Evolutionary conservation across 1,140 invertebrate genomes (phyloP).

Genomic region (Gryon sp.): DNA sequence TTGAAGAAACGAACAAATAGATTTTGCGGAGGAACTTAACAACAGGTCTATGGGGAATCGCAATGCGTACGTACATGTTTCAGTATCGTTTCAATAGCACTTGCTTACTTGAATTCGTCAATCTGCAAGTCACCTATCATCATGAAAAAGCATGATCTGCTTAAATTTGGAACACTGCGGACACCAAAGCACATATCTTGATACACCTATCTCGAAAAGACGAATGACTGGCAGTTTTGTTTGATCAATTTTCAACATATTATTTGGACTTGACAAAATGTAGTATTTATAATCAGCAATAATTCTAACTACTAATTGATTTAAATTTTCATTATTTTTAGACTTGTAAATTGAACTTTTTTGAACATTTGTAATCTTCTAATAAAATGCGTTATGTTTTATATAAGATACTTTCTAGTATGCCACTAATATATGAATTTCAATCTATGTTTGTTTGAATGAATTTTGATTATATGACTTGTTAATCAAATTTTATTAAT

Average conservation of each 20-base stretch:
- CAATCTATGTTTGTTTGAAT: too few species aligned
- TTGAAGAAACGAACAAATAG: conserved; percentile 43
- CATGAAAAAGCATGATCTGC: conserved; percentile 64
- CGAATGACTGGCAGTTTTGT: conserved; percentile 62
- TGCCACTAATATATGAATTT: too few species aligned
- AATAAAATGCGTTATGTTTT: too few species aligned
- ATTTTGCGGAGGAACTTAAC: conserved; percentile 27
- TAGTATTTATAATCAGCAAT: conserved; percentile 39
- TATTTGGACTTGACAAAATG: conserved; percentile 53
- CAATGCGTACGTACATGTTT: conserved; percentile 38
- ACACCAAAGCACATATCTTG: conserved; percentile 66
- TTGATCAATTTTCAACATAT: conserved; percentile 66
- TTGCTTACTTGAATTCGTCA: conserved; percentile 51
- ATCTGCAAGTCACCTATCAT: conserved; percentile 66
- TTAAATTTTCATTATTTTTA: conserved; percentile 57
- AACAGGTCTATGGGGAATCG: conserved; percentile 30
- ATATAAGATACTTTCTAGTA: conserved; percentile 38
- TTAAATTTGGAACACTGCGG: conserved; percentile 62
- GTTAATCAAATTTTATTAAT: too few species aligned
- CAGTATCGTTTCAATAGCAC: conserved; percentile 49
- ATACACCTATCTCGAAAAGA: conserved; percentile 67
- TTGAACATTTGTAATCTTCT: too few species aligned
- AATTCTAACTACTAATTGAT: conserved; percentile 30
- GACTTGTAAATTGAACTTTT: too few species aligned
- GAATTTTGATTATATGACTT: too few species aligned